phyloP scores from a whole-genome alignment of 2,797 vertebrate genomes.

The Coregonus ussuriensis region DNA sequence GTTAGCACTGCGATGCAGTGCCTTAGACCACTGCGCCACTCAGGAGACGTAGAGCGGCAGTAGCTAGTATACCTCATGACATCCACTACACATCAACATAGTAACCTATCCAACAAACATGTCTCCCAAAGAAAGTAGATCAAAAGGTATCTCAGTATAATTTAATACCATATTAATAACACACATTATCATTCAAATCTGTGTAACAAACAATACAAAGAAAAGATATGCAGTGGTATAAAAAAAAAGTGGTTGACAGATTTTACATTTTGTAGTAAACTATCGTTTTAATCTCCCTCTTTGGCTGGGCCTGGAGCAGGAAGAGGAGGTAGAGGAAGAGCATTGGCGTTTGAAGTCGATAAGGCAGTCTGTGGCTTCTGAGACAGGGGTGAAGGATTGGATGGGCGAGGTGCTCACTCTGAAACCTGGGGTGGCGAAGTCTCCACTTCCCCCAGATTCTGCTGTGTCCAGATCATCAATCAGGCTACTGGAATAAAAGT shows the following conservation, averaged over 20 bases:
- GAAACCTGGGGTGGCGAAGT: slow-evolving; percentile 22
- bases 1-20: no score
- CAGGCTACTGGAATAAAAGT: slow-evolving; percentile 23
- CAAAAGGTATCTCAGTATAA: slow-evolving; percentile 15
- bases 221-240: slow-evolving; percentile 19
- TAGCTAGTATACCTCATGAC: neutral
- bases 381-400: slow-evolving; percentile 76
- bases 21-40: no score
- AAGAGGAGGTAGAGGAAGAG: slow-evolving; percentile 10
- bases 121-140: neutral
- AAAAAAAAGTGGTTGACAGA: slow-evolving; percentile 13
- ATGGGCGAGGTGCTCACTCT: slow-evolving; percentile 71
- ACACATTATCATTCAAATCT: slow-evolving; percentile 19
- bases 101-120: neutral
- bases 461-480: slow-evolving; percentile 24
- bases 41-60: no score
- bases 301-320: slow-evolving; percentile 50
- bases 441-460: neutral
- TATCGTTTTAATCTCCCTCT: slow-evolving; percentile 52
- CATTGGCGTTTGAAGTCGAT: slow-evolving; percentile 76
- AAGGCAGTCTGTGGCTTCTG: slow-evolving; percentile 76
- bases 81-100: slow-evolving; percentile 3
- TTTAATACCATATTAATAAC: slow-evolving; percentile 37
- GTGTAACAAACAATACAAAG: slow-evolving; percentile 28
- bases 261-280: slow-evolving; percentile 5